Base-by-base conservation (phyloP, 2,113 vertebrate species). In the Sarotherodon lohbergeri region DNA sequence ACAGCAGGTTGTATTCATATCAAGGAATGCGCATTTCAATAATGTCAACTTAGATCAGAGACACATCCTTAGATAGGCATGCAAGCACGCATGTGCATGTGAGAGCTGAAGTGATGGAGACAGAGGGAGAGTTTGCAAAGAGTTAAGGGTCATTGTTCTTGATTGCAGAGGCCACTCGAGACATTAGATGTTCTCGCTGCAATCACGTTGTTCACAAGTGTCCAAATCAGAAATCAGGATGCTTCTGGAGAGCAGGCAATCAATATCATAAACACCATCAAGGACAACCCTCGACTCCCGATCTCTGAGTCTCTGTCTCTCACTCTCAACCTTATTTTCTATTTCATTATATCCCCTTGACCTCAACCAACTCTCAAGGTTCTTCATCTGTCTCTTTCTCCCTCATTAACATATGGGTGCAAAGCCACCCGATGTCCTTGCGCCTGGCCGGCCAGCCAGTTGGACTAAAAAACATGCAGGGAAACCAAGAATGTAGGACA, bases 101-200 rank as follows among this genome's bases (percentile, higher is more conserved):
- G 52, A 79, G 4, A 29, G 24, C 12, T 43, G 48, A 13, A 5
- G 34, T 1, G 13, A 7, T 46, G 52, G 78, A 11, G n/a, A 78
- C 22, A 19, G 78, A 39, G 56, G 24, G 79, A 54, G 85, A 12
- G 43, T 57, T 63, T 56, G 32, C 43, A 27, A 61, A 61, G 32
- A 68, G 87, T 84, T 46, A 84, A 95, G 93, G 86, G 91, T 93
- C 91, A 93, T 92, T 59, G 86, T 90, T 85, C 71, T 81, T 95
- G 94, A 96, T 95, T 96, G 94, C 90, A 89, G 86, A 86, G 86
- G 89, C 91, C 92, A 91, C 93, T 94, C 56, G 16, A 93, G 92
- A 93, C 92, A 93, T 91, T 86, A 86, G 87, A 94, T 85, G 86
- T 61, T 84, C 92, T 86, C 41, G 34, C 34, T 50, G 93, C 94